Conservation (phyloP, 2,888 invertebrate species). For the Agrilus cyanescens region DNA sequence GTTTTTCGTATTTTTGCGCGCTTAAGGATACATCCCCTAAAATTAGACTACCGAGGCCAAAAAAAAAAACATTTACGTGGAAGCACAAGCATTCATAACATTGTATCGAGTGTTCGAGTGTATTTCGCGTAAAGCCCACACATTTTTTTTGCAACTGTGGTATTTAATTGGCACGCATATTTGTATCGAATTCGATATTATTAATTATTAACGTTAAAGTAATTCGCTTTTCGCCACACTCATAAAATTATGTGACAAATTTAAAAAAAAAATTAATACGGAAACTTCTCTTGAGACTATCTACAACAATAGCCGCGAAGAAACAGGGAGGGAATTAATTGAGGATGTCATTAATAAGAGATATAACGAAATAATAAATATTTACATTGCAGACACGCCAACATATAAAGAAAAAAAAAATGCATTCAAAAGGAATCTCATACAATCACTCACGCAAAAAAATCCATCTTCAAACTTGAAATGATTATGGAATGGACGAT, state of each 20-base stretch:
- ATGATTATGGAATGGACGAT: conserved; percentile 3
- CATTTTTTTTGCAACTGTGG: no score
- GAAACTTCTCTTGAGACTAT: conserved; percentile 20
- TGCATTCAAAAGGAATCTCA: background rate
- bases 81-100: no score
- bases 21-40: no score
- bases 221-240: background rate
- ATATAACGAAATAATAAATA: conserved; percentile 4
- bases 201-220: background rate
- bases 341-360: no score
- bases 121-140: no score
- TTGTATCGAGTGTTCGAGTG: no score
- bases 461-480: conserved; percentile 2
- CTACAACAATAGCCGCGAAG: conserved; percentile 27
- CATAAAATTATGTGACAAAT: background rate
- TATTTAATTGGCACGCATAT: background rate
- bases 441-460: no score
- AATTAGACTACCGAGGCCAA: no score
- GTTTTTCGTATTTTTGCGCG: no score
- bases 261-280: conserved; percentile 13
- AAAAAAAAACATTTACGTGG: no score
- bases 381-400: conserved; percentile 8
- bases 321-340: background rate
- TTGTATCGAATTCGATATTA: background rate
- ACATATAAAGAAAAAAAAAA: conserved; percentile 1